Evolutionary conservation across 92 coral and sea anemone genomes (phyloP).

Genomic region (Montipora capitata): DNA sequence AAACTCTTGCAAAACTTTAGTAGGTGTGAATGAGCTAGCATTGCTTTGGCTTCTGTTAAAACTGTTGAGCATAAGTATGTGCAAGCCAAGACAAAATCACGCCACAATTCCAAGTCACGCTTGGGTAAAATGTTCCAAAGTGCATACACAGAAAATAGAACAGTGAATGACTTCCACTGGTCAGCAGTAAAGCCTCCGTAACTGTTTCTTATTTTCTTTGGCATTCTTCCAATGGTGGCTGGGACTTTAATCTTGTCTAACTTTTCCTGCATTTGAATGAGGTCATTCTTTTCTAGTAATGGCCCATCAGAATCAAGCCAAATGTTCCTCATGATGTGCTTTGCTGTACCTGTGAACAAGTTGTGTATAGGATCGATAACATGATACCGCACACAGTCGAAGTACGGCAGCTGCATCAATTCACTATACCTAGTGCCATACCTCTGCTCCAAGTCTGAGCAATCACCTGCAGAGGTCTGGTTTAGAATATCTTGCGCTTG

Average conservation of each 20-base stretch:
- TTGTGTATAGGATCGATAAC: conserved; percentile 76
- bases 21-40: conserved; percentile 37
- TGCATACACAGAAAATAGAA: conserved; percentile 57
- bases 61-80: conserved; percentile 33
- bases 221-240: conserved; percentile 66
- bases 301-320: conserved; percentile 5
- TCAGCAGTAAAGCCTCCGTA: conserved; percentile 79
- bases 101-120: conserved; percentile 50
- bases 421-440: conserved; percentile 58
- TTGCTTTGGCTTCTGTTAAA: conserved; percentile 28
- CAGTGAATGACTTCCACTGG: conserved; percentile 79
- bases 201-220: conserved; percentile 42
- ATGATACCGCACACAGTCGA: conserved; percentile 59
- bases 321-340: conserved; percentile 19
- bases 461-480: conserved; percentile 17
- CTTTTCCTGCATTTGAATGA: conserved; percentile 37
- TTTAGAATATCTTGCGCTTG: conserved; percentile 50
- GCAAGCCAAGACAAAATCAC: conserved; percentile 60
- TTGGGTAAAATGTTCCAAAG: conserved; percentile 46
- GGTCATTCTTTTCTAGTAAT: conserved; percentile 1
- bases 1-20: conserved; percentile 52
- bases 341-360: not conserved
- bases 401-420: conserved; percentile 54
- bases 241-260: conserved; percentile 61
- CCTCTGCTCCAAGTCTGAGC: not conserved